Conservation (phyloP, 2,888 invertebrate species). For the Drosophila anomelani region DNA sequence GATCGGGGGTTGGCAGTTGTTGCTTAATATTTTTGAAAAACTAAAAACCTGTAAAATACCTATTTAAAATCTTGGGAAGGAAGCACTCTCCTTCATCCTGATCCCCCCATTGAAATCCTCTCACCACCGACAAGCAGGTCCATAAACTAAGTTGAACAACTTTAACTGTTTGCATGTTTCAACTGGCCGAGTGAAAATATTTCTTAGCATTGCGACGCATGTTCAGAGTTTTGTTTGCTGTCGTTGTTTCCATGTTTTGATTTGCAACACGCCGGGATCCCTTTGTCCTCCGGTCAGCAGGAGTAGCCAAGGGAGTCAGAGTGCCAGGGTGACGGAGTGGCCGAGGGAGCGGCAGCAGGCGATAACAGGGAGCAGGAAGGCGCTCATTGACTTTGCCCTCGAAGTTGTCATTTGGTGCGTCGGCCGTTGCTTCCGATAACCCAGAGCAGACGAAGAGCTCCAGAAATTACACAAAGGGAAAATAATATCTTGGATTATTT, state of each 20-base stretch:
- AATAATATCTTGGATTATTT: not conserved
- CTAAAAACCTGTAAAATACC: not conserved
- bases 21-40: not conserved
- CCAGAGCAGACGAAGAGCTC: constrained; percentile 9
- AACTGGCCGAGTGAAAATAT: constrained; percentile 64
- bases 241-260: constrained; percentile 82
- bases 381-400: constrained; percentile 80
- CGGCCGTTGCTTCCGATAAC: constrained; percentile 57
- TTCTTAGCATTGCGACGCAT: constrained; percentile 79
- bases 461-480: constrained; percentile 12
- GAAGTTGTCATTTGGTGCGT: constrained; percentile 74
- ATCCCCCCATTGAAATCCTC: not conserved
- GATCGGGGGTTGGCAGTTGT: not conserved
- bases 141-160: constrained; percentile 42
- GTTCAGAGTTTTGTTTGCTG: constrained; percentile 82
- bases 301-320: constrained; percentile 25
- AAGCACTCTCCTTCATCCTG: not conserved
- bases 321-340: not conserved
- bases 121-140: constrained; percentile 14
- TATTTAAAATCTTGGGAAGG: not conserved
- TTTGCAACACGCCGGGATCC: constrained; percentile 82
- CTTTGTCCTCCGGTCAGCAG: constrained; percentile 67
- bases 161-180: constrained; percentile 64
- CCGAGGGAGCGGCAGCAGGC: constrained; percentile 31
- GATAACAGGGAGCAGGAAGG: constrained; percentile 73